Percentiles rank a stretch among this genome's conserved stretches.
Conservation (phyloP, 2,113 vertebrate genomes). For the Melanocharis versteri region DNA sequence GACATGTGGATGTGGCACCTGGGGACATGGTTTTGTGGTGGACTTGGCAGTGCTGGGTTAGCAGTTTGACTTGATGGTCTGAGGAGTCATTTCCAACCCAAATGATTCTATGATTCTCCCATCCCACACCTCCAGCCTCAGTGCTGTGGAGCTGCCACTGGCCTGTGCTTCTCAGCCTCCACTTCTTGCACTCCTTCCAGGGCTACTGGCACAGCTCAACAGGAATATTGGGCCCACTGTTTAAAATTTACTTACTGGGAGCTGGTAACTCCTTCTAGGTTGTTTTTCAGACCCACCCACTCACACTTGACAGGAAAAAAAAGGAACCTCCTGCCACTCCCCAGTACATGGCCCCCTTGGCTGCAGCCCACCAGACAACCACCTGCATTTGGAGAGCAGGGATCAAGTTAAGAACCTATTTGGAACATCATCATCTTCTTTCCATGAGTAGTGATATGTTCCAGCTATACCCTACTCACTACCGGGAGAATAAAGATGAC, state of each 20-base stretch:
- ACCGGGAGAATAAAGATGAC: accelerated
- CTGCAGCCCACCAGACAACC: background rate
- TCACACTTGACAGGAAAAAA: background rate
- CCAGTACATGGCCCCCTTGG: accelerated
- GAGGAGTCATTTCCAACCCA: background rate
- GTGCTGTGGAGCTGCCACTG: too few species aligned
- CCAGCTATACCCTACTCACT: accelerated
- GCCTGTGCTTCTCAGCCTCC: background rate
- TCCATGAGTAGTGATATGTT: background rate
- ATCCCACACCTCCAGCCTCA: background rate
- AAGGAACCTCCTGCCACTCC: accelerated
- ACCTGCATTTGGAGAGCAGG: background rate
- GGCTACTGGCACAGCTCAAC: background rate
- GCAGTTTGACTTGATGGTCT: background rate
- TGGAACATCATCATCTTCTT: background rate
- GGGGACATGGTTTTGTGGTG: background rate
- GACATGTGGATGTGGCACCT: background rate
- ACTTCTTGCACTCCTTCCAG: background rate
- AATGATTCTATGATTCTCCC: background rate
- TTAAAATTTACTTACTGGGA: background rate
- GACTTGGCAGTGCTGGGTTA: background rate
- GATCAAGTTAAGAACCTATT: background rate
- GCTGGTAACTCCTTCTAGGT: background rate
- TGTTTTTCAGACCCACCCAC: background rate
- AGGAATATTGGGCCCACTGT: accelerated